These are phyloP conservation scores for Anoncus sp. DNA, from an alignment of 2,888 invertebrate species.

Conservation along the genomic window DNA sequence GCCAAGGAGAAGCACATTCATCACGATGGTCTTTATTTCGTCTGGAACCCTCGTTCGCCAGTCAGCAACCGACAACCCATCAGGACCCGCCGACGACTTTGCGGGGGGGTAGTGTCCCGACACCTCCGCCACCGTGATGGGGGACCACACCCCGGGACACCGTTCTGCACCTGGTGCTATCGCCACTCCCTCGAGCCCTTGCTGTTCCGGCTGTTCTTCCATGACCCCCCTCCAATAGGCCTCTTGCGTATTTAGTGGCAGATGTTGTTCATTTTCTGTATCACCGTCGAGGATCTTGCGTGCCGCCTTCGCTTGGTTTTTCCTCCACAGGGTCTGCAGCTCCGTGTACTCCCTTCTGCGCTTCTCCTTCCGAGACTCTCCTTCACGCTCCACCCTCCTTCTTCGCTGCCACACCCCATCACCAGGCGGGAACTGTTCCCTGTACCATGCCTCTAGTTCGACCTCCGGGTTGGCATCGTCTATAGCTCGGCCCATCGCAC, in stretches of 20 bases:
- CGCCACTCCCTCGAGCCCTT: too few species aligned
- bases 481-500: too few species aligned
- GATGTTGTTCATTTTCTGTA: neutral
- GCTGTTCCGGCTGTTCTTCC: too few species aligned
- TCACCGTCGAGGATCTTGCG: conserved; percentile 36
- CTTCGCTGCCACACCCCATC: neutral
- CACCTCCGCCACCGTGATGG: conserved; percentile 10
- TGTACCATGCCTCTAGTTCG: too few species aligned
- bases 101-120: neutral
- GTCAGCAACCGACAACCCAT: neutral
- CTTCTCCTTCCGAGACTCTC: neutral
- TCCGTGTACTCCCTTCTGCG: conserved; percentile 8
- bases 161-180: neutral
- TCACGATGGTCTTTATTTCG: neutral
- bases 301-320: conserved; percentile 33
- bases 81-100: conserved; percentile 47
- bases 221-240: conserved; percentile 23
- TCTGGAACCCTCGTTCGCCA: neutral
- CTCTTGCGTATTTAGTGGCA: conserved; percentile 11
- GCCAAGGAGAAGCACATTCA: conserved; percentile 33
- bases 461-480: too few species aligned
- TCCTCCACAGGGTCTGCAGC: conserved; percentile 33
- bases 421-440: neutral
- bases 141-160: conserved; percentile 18
- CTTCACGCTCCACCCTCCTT: too few species aligned